phyloP scores from a whole-genome alignment of 1,140 invertebrate species.

The Drosophila ohnishii region DNA sequence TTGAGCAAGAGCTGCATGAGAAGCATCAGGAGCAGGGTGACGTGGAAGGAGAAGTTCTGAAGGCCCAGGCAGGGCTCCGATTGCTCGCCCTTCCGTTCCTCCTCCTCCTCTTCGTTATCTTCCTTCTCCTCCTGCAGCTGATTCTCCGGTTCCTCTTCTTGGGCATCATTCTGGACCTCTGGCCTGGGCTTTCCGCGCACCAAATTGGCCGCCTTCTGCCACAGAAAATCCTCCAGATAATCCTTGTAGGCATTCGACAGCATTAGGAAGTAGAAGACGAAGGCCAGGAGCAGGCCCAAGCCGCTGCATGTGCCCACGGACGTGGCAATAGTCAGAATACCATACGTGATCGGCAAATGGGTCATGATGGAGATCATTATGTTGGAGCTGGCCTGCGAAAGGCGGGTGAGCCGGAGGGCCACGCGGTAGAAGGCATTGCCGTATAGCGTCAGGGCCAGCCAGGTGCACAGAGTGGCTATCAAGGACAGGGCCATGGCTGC shows the following conservation, averaged over 20 bases:
- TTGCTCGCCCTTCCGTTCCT: conserved; percentile 7
- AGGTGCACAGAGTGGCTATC: conserved; percentile 43
- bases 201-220: conserved; percentile 83
- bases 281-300: conserved; percentile 83
- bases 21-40: conserved; percentile 86
- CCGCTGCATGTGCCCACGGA: conserved; percentile 82
- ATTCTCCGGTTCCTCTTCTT: neutral
- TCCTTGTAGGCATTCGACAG: conserved; percentile 89
- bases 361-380: conserved; percentile 80
- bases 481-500: conserved; percentile 64
- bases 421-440: conserved; percentile 62
- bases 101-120: neutral
- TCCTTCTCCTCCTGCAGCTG: neutral
- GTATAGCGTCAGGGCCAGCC: conserved; percentile 57
- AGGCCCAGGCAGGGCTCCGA: conserved; percentile 49
- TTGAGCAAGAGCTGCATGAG: conserved; percentile 84
- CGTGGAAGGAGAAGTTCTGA: conserved; percentile 85
- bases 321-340: conserved; percentile 74
- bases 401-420: conserved; percentile 53
- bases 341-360: conserved; percentile 76
- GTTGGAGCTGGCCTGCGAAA: conserved; percentile 45
- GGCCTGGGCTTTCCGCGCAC: conserved; percentile 12
- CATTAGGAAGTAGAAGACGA: conserved; percentile 85
- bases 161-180: neutral
- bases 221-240: conserved; percentile 87